These are phyloP conservation scores for Chionodraco myersi DNA, from an alignment of 2,113 vertebrate genomes.

Conservation along the genomic window DNA sequence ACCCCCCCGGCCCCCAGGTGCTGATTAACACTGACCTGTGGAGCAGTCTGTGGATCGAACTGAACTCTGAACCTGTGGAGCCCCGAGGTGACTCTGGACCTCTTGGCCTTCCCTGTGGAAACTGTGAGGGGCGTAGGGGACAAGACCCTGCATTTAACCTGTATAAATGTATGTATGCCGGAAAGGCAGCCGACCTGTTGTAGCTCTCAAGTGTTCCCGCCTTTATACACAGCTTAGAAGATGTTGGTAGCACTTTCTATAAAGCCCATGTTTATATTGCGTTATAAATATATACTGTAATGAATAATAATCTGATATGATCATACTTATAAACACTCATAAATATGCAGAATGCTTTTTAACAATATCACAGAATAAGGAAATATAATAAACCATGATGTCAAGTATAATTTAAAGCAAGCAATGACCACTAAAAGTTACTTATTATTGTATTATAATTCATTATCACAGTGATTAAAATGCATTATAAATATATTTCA, in stretches of 20 bases:
- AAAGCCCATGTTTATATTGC: too few species aligned
- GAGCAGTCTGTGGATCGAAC: conserved; percentile 45
- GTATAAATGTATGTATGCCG: conserved; percentile 53
- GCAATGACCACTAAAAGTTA: too few species aligned
- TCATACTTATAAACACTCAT: too few species aligned
- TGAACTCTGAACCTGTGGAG: conserved; percentile 64
- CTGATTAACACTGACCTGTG: conserved; percentile 50
- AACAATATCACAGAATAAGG: too few species aligned
- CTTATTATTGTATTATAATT: too few species aligned
- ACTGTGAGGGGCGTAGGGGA: conserved; percentile 14
- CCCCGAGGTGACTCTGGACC: conserved; percentile 29
- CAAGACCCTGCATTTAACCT: conserved; percentile 47
- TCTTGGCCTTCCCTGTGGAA: conserved; percentile 35
- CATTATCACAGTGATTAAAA: too few species aligned
- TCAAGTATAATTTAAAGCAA: too few species aligned
- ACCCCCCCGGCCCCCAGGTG: not conserved
- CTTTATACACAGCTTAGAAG: conserved; percentile 13
- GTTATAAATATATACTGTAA: too few species aligned
- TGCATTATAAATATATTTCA: too few species aligned
- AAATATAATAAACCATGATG: too few species aligned
- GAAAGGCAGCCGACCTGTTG: conserved; percentile 29
- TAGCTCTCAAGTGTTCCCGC: conserved; percentile 19
- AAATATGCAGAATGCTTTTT: too few species aligned
- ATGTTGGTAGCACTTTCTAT: not conserved
- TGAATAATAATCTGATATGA: too few species aligned